Conservation (phyloP, 2,113 vertebrate species). For the Athene cunicularia region DNA sequence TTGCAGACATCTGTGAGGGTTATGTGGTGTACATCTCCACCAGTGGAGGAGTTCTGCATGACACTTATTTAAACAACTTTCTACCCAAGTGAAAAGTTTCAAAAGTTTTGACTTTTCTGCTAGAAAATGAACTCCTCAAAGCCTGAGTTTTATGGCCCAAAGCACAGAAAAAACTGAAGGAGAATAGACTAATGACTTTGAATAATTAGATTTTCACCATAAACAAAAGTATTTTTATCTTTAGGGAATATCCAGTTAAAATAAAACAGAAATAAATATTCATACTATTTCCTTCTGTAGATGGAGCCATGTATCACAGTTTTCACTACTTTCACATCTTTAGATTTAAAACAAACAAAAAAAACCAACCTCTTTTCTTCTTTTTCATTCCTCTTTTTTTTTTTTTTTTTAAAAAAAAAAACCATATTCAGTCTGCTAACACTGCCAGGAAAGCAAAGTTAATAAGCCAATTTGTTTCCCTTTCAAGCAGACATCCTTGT, state of each 20-base stretch:
- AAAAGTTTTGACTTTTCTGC: not conserved
- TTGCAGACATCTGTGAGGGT: not conserved
- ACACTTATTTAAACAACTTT: not conserved
- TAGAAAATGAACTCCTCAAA: not conserved
- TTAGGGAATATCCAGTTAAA: not conserved
- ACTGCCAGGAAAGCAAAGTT: constrained; percentile 20
- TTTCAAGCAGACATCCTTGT: constrained; percentile 42
- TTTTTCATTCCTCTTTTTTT: not conserved
- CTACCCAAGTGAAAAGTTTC: not conserved
- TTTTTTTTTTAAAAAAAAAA: not conserved
- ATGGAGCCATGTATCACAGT: not conserved
- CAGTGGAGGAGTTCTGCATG: not conserved
- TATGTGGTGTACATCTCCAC: not conserved
- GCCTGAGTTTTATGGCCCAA: not conserved
- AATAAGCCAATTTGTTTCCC: constrained; percentile 61
- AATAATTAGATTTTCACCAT: not conserved
- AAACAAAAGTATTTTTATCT: not conserved
- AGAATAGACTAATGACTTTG: not conserved
- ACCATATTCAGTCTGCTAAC: not conserved
- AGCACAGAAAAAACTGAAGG: not conserved
- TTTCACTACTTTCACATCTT: not conserved
- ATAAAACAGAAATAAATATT: constrained; percentile 15
- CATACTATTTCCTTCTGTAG: not conserved
- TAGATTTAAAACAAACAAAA: not conserved
- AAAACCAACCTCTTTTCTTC: fast-evolving